phyloP scores from a whole-genome alignment of 2,888 invertebrate species.

The Kuschelorhynchus macadamiae region DNA sequence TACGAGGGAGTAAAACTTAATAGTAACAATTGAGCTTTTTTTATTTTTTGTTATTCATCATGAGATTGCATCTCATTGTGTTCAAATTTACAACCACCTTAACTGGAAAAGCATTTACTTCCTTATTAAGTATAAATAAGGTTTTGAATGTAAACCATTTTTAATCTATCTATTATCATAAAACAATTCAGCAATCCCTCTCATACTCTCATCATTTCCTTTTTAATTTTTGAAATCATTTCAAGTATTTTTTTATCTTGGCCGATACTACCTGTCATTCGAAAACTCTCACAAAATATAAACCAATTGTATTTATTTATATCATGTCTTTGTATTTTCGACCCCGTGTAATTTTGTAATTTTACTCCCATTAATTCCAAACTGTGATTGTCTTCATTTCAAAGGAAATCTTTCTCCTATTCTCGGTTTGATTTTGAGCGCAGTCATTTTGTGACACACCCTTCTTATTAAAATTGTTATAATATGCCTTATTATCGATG shows the following conservation, averaged over 20 bases:
- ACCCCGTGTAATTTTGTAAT: slow-evolving; percentile 47
- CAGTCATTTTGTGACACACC: slow-evolving; percentile 2
- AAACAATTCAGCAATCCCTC: too few species aligned
- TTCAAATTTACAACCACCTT: too few species aligned
- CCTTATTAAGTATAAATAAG: too few species aligned
- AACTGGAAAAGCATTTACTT: too few species aligned
- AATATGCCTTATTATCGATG: slow-evolving; percentile 1
- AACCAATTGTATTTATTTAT: slow-evolving; percentile 43
- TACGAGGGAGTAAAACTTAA: too few species aligned
- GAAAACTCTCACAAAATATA: slow-evolving; percentile 43
- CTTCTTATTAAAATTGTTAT: background rate
- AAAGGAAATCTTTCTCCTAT: slow-evolving; percentile 36
- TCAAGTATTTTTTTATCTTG: background rate
- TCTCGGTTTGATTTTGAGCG: slow-evolving; percentile 4
- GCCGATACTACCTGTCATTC: background rate
- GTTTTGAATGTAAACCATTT: too few species aligned
- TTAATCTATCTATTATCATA: too few species aligned
- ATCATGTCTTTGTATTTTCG: slow-evolving; percentile 42
- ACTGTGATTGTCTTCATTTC: slow-evolving; percentile 40
- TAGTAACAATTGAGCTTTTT: too few species aligned
- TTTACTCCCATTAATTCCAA: slow-evolving; percentile 46
- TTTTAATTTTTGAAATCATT: too few species aligned
- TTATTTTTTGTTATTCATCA: too few species aligned
- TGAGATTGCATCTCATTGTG: too few species aligned
- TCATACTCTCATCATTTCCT: too few species aligned